phyloP scores from a whole-genome alignment of 2,797 vertebrate species.

The Amniataba percoides region DNA sequence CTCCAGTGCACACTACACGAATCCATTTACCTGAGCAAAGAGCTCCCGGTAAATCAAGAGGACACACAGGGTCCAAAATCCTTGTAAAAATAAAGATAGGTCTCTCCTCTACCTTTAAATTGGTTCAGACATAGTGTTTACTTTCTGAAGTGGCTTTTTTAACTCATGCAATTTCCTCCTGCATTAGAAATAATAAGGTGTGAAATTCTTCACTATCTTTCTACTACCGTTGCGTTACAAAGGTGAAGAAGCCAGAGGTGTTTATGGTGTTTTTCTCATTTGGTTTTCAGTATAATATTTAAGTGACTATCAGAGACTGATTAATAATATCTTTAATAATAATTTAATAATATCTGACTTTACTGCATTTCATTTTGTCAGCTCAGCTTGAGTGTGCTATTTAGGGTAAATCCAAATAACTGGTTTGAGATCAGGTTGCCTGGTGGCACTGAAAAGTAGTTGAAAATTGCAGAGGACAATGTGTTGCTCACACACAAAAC shows the following conservation, averaged over 20 bases:
- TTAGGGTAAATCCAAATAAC: neutral
- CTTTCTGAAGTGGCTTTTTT: constrained; percentile 5
- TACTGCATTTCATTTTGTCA: neutral
- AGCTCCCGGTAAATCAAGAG: neutral
- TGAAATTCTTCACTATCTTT: neutral
- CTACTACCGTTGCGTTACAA: neutral
- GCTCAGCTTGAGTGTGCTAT: constrained; percentile 9
- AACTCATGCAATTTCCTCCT: neutral
- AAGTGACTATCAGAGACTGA: neutral
- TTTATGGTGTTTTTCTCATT: neutral
- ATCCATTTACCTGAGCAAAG: neutral
- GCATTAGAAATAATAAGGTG: constrained; percentile 7
- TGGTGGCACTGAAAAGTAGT: constrained; percentile 5
- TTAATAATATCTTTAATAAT: neutral
- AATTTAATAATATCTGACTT: neutral
- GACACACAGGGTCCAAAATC: neutral
- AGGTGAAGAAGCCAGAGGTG: neutral
- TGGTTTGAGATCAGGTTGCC: constrained; percentile 2
- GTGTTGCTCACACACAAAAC: neutral
- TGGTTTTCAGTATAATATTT: neutral
- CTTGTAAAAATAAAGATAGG: neutral
- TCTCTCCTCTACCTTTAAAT: neutral
- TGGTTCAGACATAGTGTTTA: too few relatives aligned
- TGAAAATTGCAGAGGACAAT: constrained; percentile 15
- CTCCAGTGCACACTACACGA: neutral